phyloP scores from a whole-genome alignment of 1,140 invertebrate genomes.

The Sitobion miscanthi region DNA sequence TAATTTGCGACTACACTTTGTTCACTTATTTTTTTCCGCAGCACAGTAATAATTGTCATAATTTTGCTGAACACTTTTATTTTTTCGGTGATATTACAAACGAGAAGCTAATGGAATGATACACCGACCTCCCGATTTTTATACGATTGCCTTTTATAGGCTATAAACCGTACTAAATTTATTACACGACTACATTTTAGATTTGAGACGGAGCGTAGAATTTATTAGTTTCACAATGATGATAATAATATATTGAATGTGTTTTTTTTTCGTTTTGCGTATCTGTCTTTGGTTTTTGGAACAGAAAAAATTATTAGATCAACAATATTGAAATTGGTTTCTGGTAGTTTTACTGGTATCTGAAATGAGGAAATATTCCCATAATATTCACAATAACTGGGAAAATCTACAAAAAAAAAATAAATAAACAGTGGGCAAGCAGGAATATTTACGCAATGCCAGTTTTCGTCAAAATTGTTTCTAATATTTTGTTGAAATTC shows the following conservation, averaged over 20 bases:
- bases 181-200: neutral
- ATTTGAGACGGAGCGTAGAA: neutral
- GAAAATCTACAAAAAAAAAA: neutral
- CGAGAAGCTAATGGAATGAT: neutral
- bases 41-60: neutral
- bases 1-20: neutral
- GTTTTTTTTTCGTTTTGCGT: neutral
- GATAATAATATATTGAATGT: neutral
- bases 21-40: neutral
- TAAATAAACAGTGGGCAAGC: neutral
- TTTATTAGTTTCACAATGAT: constrained; percentile 9
- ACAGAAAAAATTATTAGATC: neutral
- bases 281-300: neutral
- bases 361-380: neutral
- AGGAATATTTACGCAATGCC: neutral
- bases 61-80: neutral
- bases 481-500: neutral
- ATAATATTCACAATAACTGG: neutral
- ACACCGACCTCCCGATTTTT: neutral
- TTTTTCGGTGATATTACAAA: neutral
- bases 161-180: neutral
- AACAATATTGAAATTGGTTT: neutral
- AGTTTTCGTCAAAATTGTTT: neutral
- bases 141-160: neutral
- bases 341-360: no score